Conservation (phyloP, 37 sponge, comb jelly and placozoan genomes). For the Eunapius fragilis region DNA sequence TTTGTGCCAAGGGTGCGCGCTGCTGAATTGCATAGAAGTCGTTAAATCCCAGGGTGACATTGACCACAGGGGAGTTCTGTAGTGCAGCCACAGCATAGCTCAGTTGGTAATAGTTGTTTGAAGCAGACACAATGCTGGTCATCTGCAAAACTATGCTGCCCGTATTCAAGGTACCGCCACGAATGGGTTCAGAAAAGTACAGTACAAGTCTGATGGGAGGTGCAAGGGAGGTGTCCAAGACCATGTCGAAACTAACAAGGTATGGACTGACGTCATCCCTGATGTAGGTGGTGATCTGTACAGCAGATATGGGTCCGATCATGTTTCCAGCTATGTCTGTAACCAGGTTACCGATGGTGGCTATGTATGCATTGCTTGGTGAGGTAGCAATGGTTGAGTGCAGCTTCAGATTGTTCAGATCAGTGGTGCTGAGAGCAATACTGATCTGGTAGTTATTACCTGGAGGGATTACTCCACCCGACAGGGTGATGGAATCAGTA, state of each 20-base stretch:
- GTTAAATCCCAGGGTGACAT: conserved; percentile 30
- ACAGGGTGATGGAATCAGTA: conserved; percentile 35
- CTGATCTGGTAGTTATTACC: conserved; percentile 59
- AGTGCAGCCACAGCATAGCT: conserved; percentile 19
- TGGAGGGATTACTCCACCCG: conserved; percentile 55
- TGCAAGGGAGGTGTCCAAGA: conserved; percentile 27
- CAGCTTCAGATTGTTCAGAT: conserved; percentile 83
- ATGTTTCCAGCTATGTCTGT: conserved; percentile 63
- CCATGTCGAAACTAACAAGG: conserved; percentile 76
- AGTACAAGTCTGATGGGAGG: conserved; percentile 71
- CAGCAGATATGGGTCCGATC: conserved; percentile 25
- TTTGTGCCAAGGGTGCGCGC: conserved; percentile 67
- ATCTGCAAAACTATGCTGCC: conserved; percentile 56
- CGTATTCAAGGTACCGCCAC: conserved; percentile 44
- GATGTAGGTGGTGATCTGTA: conserved; percentile 23
- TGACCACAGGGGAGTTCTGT: conserved; percentile 54
- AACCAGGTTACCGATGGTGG: conserved; percentile 47
- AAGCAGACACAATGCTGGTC: conserved; percentile 1
- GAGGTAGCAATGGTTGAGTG: conserved; percentile 50
- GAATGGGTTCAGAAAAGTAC: conserved; percentile 84
- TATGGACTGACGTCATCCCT: conserved; percentile 56
- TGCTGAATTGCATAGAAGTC: conserved; percentile 71
- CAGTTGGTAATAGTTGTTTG: conserved; percentile 33
- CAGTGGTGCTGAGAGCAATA: conserved; percentile 51
- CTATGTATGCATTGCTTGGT: conserved; percentile 51